Conservation (phyloP, 2,113 vertebrate genomes). For the Turdus rufiventris region DNA sequence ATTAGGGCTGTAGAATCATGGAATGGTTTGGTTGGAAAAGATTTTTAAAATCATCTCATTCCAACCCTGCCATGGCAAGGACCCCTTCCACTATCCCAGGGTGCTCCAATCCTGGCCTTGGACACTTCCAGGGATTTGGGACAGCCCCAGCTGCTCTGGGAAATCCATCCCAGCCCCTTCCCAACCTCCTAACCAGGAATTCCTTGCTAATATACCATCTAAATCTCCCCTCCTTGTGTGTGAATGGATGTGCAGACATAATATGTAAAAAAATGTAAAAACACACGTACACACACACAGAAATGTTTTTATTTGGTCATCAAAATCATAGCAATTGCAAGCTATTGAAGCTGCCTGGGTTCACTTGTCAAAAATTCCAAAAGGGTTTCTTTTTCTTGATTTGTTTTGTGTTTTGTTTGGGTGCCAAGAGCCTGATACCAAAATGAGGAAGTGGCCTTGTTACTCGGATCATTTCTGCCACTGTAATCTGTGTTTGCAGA, state of each 20-base stretch:
- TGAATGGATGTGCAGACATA: rapidly evolving
- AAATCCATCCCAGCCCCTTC: background rate
- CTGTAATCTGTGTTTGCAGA: background rate
- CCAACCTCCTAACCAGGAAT: background rate
- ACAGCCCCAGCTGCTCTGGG: background rate
- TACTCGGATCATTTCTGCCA: rapidly evolving
- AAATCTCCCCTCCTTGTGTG: background rate
- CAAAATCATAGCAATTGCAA: background rate
- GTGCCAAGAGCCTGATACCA: background rate
- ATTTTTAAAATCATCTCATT: background rate
- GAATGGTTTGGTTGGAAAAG: background rate
- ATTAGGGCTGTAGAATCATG: background rate
- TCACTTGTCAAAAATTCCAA: background rate
- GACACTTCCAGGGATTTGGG: background rate
- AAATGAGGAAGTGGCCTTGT: background rate
- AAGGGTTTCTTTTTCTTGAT: background rate
- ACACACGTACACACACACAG: rapidly evolving
- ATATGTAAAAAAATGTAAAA: too few relatives aligned
- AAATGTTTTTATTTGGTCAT: background rate
- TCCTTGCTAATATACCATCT: background rate
- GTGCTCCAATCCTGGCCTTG: background rate
- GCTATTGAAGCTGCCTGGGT: background rate
- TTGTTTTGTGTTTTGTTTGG: background rate
- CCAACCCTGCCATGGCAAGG: too few relatives aligned
- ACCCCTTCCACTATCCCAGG: rapidly evolving